A percentile compares a stretch with the other conserved stretches of the same genome.
phyloP scores from a whole-genome alignment of 1,140 invertebrate genomes.

The Drosophila auraria region DNA sequence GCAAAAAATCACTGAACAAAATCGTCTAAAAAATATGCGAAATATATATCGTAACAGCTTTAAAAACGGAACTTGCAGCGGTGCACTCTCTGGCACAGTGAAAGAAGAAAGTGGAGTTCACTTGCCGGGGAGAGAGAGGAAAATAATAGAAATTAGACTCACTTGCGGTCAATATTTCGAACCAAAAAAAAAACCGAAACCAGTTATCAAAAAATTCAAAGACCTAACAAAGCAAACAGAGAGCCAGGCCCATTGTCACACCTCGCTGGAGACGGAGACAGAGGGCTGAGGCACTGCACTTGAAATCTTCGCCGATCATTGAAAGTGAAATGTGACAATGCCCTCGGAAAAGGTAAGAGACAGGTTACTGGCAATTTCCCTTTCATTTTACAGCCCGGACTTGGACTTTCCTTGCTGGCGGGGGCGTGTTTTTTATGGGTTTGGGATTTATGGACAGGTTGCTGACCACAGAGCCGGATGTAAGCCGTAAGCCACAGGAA shows the following conservation, averaged over 20 bases:
- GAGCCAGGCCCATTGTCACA: conserved; percentile 65
- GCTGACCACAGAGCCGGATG: conserved; percentile 40
- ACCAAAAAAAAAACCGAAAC: conserved; percentile 24
- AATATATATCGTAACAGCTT: conserved; percentile 72
- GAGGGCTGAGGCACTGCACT: conserved; percentile 27
- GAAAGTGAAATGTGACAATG: conserved; percentile 83
- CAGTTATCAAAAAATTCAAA: conserved; percentile 50
- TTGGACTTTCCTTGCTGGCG: conserved; percentile 34
- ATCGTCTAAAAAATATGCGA: conserved; percentile 36
- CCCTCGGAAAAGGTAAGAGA: conserved; percentile 45
- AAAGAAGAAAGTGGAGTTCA: conserved; percentile 83
- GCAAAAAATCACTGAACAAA: conserved; percentile 41
- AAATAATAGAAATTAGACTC: conserved; percentile 78
- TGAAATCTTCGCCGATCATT: conserved; percentile 41
- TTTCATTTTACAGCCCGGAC: conserved; percentile 59
- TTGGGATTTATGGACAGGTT: conserved; percentile 24
- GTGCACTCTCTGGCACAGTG: conserved; percentile 62
- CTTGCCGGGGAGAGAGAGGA: conserved; percentile 13
- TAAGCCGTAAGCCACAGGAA: background rate
- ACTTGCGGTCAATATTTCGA: conserved; percentile 68
- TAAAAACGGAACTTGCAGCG: conserved; percentile 60
- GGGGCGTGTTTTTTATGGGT: conserved; percentile 30
- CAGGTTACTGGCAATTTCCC: conserved; percentile 58
- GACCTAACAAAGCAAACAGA: conserved; percentile 31
- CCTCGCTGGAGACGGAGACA: conserved; percentile 26